phyloP scores from a whole-genome alignment of 2,888 invertebrate genomes.

The Thymelicus acteon region DNA sequence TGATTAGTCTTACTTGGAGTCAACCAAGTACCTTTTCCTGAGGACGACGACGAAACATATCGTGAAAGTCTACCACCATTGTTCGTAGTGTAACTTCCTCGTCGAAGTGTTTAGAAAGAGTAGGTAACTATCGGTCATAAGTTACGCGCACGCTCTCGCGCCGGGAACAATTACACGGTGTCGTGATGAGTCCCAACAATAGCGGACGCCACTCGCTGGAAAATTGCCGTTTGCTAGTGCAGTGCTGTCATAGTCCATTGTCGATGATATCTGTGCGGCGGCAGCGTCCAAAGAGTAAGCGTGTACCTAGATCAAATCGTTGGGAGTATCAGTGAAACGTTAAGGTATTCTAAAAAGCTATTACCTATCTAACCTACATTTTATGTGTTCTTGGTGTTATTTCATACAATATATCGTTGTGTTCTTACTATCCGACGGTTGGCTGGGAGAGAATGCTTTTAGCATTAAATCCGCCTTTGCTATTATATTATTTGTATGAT shows the following conservation, averaged over 20 bases:
- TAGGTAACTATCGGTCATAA: conserved; percentile 37
- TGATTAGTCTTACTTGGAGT: too few relatives aligned
- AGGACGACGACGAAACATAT: background rate
- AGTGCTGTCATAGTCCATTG: conserved; percentile 18
- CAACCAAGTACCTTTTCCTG: background rate
- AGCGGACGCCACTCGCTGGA: conserved; percentile 39
- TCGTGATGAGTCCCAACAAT: conserved; percentile 37
- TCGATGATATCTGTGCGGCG: conserved; percentile 22
- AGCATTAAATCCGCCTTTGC: too few relatives aligned
- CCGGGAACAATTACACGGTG: conserved; percentile 23
- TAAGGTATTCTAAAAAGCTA: too few relatives aligned
- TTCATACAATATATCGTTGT: too few relatives aligned
- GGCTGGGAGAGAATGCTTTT: too few relatives aligned
- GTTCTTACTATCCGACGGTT: too few relatives aligned
- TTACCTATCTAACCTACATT: too few relatives aligned
- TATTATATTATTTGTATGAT: too few relatives aligned
- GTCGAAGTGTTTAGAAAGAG: conserved; percentile 32
- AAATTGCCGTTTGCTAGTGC: conserved; percentile 40
- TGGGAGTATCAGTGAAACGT: too few relatives aligned
- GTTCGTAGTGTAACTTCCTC: conserved; percentile 27
- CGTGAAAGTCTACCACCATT: background rate
- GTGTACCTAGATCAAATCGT: too few relatives aligned
- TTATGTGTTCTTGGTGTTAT: too few relatives aligned
- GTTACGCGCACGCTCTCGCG: conserved; percentile 19
- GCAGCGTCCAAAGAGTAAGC: too few relatives aligned